Evolutionary conservation across 2,888 invertebrate genomes (phyloP), one percentile per base, ranked within the genome.

Genomic region (Blera fallax): DNA sequence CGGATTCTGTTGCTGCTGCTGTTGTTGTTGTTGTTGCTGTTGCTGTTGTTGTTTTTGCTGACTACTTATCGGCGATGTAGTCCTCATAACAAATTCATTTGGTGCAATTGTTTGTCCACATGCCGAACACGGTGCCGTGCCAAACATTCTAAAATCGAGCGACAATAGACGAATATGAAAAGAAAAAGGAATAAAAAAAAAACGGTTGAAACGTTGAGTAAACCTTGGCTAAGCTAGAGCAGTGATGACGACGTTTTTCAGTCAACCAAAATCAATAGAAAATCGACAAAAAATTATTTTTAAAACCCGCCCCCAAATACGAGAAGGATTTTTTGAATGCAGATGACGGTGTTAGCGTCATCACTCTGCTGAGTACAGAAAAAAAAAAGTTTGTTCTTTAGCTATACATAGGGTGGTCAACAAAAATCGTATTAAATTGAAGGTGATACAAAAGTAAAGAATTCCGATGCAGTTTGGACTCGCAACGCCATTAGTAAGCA

Each of bases 51-150:
- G 87, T 58, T 88, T 88, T 56, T 87, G 87, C 74, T 88, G 87
- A 87, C 85, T 87, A 87, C 87, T 87, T 79, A 88, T 87, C 81
- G 89, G 89, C 79, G 89, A 88, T 85, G 89, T 88, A 76, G 89
- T 89, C 92, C 97, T 94, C 97, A 97, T 97, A 90, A 98, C 97
- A 92, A 97, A 95, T 93, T 98, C 98, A 93, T 95, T 96, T 90
- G 97, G 96, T 69, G 97, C 97, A 93, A 98, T 98, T 91, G 95
- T 95, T 93, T 96, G 96, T 88, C 96, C 96, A 93, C 98, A 98
- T 91, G 96, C 96, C 90, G 96, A 95, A 93, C 98, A 98, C 90
- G 96, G 95, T 89, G 97, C 97, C 89, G 95, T 95, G 73, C 97
- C 97, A 93, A 97, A 98, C 94, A 98, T 94, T 94, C 98, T 98